phyloP scores from a whole-genome alignment of 2,113 vertebrate species.

The Epinephelus lanceolatus region DNA sequence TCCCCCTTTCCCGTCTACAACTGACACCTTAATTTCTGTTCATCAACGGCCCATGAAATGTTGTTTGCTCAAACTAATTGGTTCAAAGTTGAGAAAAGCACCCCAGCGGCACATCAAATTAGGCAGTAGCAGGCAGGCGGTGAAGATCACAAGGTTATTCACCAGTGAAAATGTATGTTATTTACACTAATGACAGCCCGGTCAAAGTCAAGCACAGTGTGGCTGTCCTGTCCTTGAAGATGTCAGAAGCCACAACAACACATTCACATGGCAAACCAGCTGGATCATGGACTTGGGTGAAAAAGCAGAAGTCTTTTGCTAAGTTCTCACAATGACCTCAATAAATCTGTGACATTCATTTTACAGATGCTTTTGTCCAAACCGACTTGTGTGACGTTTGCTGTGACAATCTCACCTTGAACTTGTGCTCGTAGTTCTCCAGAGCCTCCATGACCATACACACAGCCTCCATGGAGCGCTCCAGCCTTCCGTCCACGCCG shows the following conservation, averaged over 20 bases:
- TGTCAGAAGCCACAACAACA: neutral
- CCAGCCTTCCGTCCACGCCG: conserved; percentile 92
- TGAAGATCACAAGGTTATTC: neutral
- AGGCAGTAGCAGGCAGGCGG: neutral
- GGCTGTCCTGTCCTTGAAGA: neutral
- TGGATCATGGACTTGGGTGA: too few relatives aligned
- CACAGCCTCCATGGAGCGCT: conserved; percentile 96
- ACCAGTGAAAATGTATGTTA: neutral
- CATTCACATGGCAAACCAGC: neutral
- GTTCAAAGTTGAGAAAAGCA: neutral
- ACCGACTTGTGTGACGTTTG: neutral
- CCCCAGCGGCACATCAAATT: neutral
- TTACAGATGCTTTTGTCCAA: neutral
- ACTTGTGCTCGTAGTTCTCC: conserved; percentile 95
- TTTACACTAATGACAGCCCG: neutral
- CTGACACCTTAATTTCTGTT: neutral
- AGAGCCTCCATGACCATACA: conserved; percentile 99
- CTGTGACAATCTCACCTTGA: conserved; percentile 88
- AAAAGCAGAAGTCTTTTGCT: neutral
- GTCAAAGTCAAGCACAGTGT: neutral
- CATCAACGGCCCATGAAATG: neutral
- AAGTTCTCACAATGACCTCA: neutral
- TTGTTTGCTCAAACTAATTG: neutral
- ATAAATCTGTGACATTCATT: neutral
- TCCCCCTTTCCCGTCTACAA: neutral